These are phyloP conservation scores for Steatocranus sp. DNA, from an alignment of 2,797 vertebrate species.

Conservation along the genomic window DNA sequence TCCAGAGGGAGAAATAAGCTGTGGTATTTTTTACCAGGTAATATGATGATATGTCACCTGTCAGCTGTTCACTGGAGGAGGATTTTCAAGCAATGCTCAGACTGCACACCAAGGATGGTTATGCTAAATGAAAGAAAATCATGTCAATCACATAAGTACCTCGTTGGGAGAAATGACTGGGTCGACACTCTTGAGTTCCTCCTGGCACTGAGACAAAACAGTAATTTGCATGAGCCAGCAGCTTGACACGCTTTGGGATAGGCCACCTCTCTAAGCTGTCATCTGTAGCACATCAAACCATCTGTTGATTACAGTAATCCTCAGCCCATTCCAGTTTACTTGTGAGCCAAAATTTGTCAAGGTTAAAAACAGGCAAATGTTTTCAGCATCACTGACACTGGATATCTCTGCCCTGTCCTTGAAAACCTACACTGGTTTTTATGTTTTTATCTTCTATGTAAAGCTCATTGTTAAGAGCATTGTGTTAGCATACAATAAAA, in stretches of 20 bases:
- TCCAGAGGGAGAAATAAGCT: background rate
- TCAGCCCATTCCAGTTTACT: slow-evolving; percentile 31
- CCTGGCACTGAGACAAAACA: slow-evolving; percentile 51
- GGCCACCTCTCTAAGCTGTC: slow-evolving; percentile 73
- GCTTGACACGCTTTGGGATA: slow-evolving; percentile 65
- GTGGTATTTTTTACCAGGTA: slow-evolving; percentile 42
- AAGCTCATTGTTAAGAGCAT: background rate
- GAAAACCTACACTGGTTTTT: background rate
- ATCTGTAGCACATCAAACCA: slow-evolving; percentile 64
- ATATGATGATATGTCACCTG: slow-evolving; percentile 54
- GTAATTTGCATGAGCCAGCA: slow-evolving; percentile 59
- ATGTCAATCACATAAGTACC: slow-evolving; percentile 58
- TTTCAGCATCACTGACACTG: background rate
- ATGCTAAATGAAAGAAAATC: slow-evolving; percentile 46
- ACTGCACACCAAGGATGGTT: slow-evolving; percentile 36
- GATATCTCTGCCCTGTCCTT: background rate
- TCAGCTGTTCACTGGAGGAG: slow-evolving; percentile 39
- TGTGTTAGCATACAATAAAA: background rate
- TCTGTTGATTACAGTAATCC: slow-evolving; percentile 61
- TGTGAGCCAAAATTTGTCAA: slow-evolving; percentile 23
- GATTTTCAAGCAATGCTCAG: slow-evolving; percentile 36
- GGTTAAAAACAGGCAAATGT: slow-evolving; percentile 3
- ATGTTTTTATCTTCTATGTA: background rate
- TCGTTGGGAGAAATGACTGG: slow-evolving; percentile 39
- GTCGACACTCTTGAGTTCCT: slow-evolving; percentile 41